phyloP scores from a whole-genome alignment of 1,140 invertebrate genomes.

The Formica selysi region DNA sequence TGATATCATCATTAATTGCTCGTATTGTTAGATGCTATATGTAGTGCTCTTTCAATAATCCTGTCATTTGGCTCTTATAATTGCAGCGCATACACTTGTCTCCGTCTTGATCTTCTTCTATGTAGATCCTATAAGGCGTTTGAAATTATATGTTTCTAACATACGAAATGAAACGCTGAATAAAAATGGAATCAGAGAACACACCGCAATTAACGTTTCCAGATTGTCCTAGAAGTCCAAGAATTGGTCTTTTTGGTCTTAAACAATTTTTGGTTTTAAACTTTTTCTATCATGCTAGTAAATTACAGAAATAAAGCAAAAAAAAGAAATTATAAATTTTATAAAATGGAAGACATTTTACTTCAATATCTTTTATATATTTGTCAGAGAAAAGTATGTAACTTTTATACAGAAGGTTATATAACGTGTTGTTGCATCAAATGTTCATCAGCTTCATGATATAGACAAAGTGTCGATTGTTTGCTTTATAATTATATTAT shows the following conservation, averaged over 20 bases:
- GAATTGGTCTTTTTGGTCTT: background rate
- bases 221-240: background rate
- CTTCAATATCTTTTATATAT: background rate
- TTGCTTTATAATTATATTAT: slow-evolving; percentile 25
- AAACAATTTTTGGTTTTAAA: background rate
- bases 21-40: slow-evolving; percentile 13
- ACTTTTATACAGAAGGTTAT: background rate
- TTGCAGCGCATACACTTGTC: background rate
- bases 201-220: background rate
- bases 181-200: background rate
- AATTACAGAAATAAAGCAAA: background rate
- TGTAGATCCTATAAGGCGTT: background rate
- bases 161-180: slow-evolving; percentile 16
- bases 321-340: background rate
- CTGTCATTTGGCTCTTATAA: slow-evolving; percentile 20
- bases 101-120: slow-evolving; percentile 21
- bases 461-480: slow-evolving; percentile 40
- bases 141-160: slow-evolving; percentile 23
- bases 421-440: slow-evolving; percentile 26
- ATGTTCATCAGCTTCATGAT: slow-evolving; percentile 24
- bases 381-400: background rate
- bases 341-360: background rate
- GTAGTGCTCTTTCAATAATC: background rate
- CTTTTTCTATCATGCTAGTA: background rate
- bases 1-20: slow-evolving; percentile 36